phyloP scores from a whole-genome alignment of 2,113 vertebrate species.

The Hippopotamus amphibius region DNA sequence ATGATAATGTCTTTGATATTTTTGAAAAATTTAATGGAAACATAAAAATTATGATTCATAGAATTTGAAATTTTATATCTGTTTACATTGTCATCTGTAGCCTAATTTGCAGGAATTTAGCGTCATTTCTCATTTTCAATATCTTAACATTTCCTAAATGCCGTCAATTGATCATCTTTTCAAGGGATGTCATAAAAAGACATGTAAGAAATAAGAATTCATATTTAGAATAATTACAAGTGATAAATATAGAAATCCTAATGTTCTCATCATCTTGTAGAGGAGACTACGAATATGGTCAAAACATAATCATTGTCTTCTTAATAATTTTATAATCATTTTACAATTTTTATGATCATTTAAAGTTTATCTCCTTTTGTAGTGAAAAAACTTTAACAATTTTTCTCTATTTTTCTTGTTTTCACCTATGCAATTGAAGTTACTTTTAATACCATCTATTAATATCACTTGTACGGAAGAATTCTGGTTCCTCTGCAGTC shows the following conservation, averaged over 20 bases:
- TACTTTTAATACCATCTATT: not conserved
- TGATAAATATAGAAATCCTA: not conserved
- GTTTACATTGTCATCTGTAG: not conserved
- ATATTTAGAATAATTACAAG: not conserved
- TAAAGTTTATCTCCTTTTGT: not conserved
- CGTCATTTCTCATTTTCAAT: not conserved
- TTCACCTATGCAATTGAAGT: not conserved
- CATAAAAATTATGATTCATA: no score
- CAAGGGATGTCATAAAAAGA: not conserved
- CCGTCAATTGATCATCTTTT: not conserved
- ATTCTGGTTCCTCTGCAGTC: not conserved
- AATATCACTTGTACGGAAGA: not conserved
- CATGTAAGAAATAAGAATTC: not conserved
- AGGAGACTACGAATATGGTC: not conserved
- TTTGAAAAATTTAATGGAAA: no score
- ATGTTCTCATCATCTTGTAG: not conserved
- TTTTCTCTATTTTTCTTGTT: no score
- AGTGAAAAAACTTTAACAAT: not conserved
- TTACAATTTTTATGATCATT: not conserved
- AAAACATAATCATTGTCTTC: not conserved
- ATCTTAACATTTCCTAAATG: not conserved
- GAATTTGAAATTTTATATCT: not conserved
- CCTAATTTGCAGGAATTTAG: not conserved
- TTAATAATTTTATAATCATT: not conserved
- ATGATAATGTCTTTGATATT: no score